Base-by-base conservation (phyloP, 2,113 vertebrate genomes). In the Phalacrocorax pelagicus region DNA sequence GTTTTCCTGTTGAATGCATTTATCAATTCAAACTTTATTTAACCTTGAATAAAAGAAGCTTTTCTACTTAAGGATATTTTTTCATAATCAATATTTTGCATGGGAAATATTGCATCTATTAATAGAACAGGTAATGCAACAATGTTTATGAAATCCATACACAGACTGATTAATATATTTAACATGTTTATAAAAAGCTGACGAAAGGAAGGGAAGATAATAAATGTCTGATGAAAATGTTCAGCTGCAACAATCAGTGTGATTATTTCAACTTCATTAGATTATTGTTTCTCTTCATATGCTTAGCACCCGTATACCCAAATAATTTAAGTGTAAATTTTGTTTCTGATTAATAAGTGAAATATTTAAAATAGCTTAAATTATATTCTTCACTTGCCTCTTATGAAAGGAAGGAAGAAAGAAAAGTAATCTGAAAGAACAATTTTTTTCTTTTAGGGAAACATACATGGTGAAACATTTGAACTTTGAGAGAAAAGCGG, bases 161-260 rank as follows among this genome's bases (percentile, higher is more conserved):
- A 75, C 51, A 92, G 58, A 44, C 78, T 97, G 91, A 97, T 97
- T 97, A 98, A 94, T 82, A 71, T 12, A 59, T 83, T 97, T 93
- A 66, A 27, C n/a, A 52, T 73, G 61, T 94, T 96, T 95, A 85
- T 61, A 74, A 90, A 95, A 91, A 89, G 57, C 71, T 80, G 86
- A 95, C 3, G 23, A 94, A 94, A 92, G 30, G 83, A 79, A 90
- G 47, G 15, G 22, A 67, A 72, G 78, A 90, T 93, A 88, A 97
- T 81, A 93, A 92, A 87, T 44, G 15, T 58, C 44, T 96, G 88
- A 93, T 97, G 97, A 95, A 95, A 94, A 94, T 71, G 5, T 6
- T 90, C 54, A 58, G 15, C 66, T 81, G 30, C 58, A 93, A 88
- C 57, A 89, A 91, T 85, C 86, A 81, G 24, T 61, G 11, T 82